phyloP scores from a whole-genome alignment of 2,888 invertebrate genomes.

The Syritta pipiens region DNA sequence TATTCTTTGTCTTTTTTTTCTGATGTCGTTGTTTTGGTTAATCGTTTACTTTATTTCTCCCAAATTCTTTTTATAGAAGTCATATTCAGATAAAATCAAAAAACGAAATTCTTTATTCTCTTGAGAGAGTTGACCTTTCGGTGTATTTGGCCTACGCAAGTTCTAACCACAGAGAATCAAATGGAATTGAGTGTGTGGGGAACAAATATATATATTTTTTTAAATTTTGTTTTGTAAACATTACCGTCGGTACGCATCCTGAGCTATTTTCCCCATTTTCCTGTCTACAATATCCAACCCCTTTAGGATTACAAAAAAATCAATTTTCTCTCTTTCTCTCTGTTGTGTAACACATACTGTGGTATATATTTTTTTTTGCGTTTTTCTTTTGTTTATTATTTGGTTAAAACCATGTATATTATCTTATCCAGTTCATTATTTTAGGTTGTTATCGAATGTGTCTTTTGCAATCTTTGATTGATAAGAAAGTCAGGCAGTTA shows the following conservation, averaged over 20 bases:
- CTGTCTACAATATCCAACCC: not conserved
- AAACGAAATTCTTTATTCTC: not conserved
- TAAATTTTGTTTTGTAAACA: constrained; percentile 47
- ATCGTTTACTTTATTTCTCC: not conserved
- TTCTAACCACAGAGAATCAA: not conserved
- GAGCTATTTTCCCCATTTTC: not conserved
- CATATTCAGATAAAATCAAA: constrained; percentile 10
- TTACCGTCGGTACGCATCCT: not conserved
- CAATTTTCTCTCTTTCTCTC: constrained; percentile 17
- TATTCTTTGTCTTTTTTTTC: constrained; percentile 6
- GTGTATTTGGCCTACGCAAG: not conserved
- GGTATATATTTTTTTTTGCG: not conserved
- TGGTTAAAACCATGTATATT: too few relatives aligned
- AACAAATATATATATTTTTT: not conserved
- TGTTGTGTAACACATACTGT: constrained; percentile 23
- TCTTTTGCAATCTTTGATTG: too few relatives aligned
- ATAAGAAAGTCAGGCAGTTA: too few relatives aligned
- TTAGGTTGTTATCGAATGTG: not conserved
- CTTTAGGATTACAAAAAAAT: constrained; percentile 28
- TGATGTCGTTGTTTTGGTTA: constrained; percentile 26
- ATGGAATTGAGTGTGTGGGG: not conserved
- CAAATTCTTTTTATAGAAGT: constrained; percentile 44
- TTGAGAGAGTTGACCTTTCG: constrained; percentile 25
- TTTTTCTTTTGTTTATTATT: not conserved
- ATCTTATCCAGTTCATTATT: not conserved